Conservation (phyloP, 2,113 vertebrate species). For the Lichenostomus cassidix region DNA sequence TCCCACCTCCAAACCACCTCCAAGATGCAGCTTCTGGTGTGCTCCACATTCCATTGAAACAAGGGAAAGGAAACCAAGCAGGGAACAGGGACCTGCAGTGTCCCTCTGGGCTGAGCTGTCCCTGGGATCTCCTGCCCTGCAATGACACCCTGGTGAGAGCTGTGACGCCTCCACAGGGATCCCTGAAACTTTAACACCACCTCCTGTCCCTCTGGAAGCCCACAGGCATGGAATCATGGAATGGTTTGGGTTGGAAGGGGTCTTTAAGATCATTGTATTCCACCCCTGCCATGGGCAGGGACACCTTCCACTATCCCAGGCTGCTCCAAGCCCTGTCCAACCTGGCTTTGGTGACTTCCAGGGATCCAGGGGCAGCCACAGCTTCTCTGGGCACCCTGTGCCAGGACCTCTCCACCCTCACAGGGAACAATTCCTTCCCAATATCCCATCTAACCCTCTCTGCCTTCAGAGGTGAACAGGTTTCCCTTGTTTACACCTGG, state of each 20-base stretch:
- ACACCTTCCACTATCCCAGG: not conserved
- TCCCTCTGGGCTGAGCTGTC: not conserved
- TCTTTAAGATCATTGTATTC: not conserved
- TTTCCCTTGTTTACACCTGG: not conserved
- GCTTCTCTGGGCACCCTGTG: not conserved
- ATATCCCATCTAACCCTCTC: not conserved
- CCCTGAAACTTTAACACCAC: not conserved
- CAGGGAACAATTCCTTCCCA: not conserved
- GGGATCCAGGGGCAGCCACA: not conserved
- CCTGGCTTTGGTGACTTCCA: not conserved
- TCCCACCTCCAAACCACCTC: not conserved
- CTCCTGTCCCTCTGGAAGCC: not conserved
- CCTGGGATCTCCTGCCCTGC: not conserved
- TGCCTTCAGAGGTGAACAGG: not conserved
- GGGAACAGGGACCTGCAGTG: rapidly evolving
- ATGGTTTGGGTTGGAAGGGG: not conserved
- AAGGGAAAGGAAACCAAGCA: not conserved
- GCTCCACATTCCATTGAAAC: not conserved
- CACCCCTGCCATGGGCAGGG: too few relatives aligned
- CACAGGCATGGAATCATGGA: not conserved
- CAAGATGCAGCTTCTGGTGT: not conserved
- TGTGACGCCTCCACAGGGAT: not conserved
- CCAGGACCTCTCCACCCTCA: rapidly evolving
- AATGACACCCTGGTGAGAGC: not conserved
- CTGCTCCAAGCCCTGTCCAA: rapidly evolving